Evolutionary conservation across 2,888 invertebrate genomes (phyloP).

Genomic region (Steinernema hermaphroditum): DNA sequence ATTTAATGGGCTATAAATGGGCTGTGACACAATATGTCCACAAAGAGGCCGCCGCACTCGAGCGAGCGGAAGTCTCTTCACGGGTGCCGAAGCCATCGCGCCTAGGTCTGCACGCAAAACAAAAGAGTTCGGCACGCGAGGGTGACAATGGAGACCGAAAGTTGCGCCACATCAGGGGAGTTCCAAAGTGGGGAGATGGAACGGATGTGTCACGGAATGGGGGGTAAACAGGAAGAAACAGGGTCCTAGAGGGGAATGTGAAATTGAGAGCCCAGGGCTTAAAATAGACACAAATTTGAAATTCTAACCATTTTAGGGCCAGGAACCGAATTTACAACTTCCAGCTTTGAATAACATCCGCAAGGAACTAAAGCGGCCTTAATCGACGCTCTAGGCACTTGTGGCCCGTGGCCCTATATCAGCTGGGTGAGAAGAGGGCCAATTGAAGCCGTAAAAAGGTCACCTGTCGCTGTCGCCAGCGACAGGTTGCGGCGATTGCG

Average conservation of each 20-base stretch:
- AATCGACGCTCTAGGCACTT: no score
- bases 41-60: conserved; percentile 6
- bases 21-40: neutral
- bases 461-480: conserved; percentile 13
- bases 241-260: neutral
- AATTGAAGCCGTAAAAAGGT: conserved; percentile 5
- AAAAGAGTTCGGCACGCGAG: conserved; percentile 12
- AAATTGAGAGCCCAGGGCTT: neutral
- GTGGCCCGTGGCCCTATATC: neutral
- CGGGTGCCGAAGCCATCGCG: neutral
- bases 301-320: no score
- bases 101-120: neutral
- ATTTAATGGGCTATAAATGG: neutral
- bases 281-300: no score
- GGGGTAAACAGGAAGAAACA: neutral
- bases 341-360: no score
- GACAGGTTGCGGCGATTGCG: conserved; percentile 9
- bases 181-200: neutral
- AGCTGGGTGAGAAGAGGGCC: neutral
- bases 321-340: no score
- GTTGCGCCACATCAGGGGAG: neutral
- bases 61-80: conserved; percentile 14
- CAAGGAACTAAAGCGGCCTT: no score
- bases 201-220: neutral
- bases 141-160: neutral